A percentile compares a stretch with the other conserved stretches of the same genome.
These are phyloP conservation scores for Drosophila planitibia DNA, from an alignment of 2,888 invertebrate genomes.

Conservation along the genomic window DNA sequence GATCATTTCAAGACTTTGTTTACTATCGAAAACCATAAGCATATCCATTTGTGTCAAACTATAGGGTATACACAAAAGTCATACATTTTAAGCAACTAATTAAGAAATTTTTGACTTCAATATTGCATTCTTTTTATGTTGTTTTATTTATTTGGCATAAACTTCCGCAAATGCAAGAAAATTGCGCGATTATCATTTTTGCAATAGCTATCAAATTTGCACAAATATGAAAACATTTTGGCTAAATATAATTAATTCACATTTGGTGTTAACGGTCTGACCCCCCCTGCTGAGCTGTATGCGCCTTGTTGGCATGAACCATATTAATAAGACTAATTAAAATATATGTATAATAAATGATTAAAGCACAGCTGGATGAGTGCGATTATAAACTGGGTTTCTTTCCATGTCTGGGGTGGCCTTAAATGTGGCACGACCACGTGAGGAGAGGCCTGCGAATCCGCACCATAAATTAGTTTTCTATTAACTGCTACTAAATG, in stretches of 20 bases:
- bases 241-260: constrained; percentile 43
- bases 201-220: constrained; percentile 33
- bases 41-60: too few relatives aligned
- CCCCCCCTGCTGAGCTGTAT: constrained; percentile 18
- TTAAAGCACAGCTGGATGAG: constrained; percentile 30
- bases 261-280: constrained; percentile 43
- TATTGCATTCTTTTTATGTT: not conserved
- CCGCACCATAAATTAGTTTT: constrained; percentile 70
- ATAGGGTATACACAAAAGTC: not conserved
- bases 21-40: not conserved
- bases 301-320: constrained; percentile 10
- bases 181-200: constrained; percentile 6
- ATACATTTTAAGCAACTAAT: not conserved
- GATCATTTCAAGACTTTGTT: not conserved
- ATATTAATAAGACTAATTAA: constrained; percentile 70
- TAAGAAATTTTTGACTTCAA: constrained; percentile 3
- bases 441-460: constrained; percentile 59
- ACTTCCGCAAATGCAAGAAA: constrained; percentile 14
- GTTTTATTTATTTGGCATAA: not conserved
- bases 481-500: constrained; percentile 75
- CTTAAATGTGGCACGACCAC: constrained; percentile 37
- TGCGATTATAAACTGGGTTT: constrained; percentile 22
- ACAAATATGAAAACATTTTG: constrained; percentile 34
- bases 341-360: constrained; percentile 44
- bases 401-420: constrained; percentile 15